Percentiles rank a stretch among this genome's conserved stretches.
Evolutionary conservation across 2,113 vertebrate species (phyloP).

Genomic region (Chamaetylas fuelleborni): DNA sequence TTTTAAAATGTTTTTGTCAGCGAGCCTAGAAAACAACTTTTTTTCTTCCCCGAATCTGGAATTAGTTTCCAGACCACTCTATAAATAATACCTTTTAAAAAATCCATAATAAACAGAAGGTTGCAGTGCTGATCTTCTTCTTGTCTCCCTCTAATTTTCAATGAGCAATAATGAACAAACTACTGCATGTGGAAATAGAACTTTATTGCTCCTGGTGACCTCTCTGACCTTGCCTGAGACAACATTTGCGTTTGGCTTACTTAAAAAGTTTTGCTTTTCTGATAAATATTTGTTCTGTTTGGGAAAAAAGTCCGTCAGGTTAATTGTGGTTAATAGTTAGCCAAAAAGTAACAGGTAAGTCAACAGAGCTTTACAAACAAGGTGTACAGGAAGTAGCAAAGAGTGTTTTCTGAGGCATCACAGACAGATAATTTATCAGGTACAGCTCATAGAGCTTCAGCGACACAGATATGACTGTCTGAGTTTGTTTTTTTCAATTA

Average conservation of each 20-base stretch:
- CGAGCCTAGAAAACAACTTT: neutral
- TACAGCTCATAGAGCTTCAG: neutral
- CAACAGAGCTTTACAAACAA: slow-evolving; percentile 32
- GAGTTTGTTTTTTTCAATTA: neutral
- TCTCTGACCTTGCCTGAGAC: neutral
- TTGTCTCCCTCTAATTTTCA: neutral
- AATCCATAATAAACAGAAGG: neutral
- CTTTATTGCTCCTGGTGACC: neutral
- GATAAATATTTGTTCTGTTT: slow-evolving; percentile 54
- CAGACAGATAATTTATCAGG: neutral
- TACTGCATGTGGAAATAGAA: neutral
- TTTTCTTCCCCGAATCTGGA: neutral
- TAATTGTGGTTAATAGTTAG: slow-evolving; percentile 59
- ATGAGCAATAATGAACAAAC: neutral
- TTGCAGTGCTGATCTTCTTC: neutral
- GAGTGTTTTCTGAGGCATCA: neutral
- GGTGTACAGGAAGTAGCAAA: neutral
- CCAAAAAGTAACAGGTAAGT: slow-evolving; percentile 16
- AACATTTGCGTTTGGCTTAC: slow-evolving; percentile 54
- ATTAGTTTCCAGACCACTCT: neutral
- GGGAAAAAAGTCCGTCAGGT: neutral
- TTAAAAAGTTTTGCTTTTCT: slow-evolving; percentile 18
- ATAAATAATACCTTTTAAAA: neutral
- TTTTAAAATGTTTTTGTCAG: neutral
- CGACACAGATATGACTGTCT: neutral